Conservation (phyloP, 2,797 vertebrate genomes). For the Karalla daura region DNA sequence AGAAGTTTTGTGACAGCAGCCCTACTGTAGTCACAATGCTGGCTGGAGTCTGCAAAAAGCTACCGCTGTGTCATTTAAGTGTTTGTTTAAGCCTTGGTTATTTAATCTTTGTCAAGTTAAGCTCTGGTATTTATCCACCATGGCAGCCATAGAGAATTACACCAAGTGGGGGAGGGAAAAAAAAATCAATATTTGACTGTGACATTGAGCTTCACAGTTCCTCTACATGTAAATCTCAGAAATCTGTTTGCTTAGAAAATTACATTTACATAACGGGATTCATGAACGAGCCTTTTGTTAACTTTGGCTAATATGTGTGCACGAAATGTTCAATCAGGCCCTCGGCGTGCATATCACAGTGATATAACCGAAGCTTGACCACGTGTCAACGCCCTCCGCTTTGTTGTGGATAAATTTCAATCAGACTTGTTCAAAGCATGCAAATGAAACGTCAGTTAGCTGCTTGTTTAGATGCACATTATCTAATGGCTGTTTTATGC, state of each 20-base stretch:
- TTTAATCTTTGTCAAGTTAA: background rate
- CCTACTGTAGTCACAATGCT: background rate
- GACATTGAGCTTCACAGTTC: slow-evolving; percentile 3
- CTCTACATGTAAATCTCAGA: slow-evolving; percentile 8
- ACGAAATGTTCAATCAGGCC: background rate
- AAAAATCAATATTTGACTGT: slow-evolving; percentile 7
- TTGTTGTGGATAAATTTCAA: slow-evolving; percentile 32
- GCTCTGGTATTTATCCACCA: background rate
- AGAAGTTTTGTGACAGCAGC: too few species aligned
- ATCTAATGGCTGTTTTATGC: slow-evolving; percentile 27
- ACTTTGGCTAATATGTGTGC: background rate
- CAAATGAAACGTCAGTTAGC: slow-evolving; percentile 29
- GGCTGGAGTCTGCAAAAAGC: background rate
- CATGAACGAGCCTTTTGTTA: background rate
- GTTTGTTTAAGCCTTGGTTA: background rate
- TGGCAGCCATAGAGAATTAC: background rate
- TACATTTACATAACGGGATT: slow-evolving; percentile 16
- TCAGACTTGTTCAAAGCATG: slow-evolving; percentile 3
- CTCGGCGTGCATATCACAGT: background rate
- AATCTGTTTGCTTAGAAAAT: slow-evolving; percentile 15
- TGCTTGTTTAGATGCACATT: slow-evolving; percentile 22
- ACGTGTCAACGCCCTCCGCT: slow-evolving; percentile 13
- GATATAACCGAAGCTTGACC: background rate
- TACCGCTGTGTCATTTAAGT: background rate
- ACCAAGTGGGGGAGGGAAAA: too few species aligned